phyloP scores from a whole-genome alignment of 2,888 invertebrate genomes.

The Caenorhabditis becei region DNA sequence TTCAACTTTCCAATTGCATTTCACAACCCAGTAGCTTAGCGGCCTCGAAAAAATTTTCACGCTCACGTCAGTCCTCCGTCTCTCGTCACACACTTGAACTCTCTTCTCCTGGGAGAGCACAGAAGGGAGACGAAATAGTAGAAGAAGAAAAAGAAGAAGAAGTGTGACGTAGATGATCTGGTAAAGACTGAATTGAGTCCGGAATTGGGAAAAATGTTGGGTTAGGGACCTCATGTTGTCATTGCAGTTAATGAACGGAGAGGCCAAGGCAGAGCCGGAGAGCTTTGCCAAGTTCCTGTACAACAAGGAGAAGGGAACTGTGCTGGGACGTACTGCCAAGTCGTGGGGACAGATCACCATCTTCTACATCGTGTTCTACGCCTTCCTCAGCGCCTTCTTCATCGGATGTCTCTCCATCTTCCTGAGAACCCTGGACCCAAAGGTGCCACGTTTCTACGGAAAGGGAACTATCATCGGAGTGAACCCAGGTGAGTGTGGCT shows the following conservation, averaged over 20 bases:
- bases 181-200: conserved; percentile 55
- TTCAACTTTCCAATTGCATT: neutral
- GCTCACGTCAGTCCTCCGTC: conserved; percentile 24
- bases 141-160: conserved; percentile 5
- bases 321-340: conserved; percentile 78
- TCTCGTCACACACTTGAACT: conserved; percentile 29
- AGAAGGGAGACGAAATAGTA: conserved; percentile 33
- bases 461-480: conserved; percentile 91
- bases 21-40: neutral
- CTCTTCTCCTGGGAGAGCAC: conserved; percentile 21
- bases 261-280: conserved; percentile 65
- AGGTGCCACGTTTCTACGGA: conserved; percentile 92
- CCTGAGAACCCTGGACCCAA: conserved; percentile 91
- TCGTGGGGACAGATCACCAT: conserved; percentile 89
- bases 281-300: conserved; percentile 78
- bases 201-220: conserved; percentile 9
- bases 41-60: conserved; percentile 1
- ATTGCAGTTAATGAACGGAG: conserved; percentile 80
- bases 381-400: conserved; percentile 93
- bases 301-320: conserved; percentile 78
- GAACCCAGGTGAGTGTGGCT: conserved; percentile 89
- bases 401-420: conserved; percentile 94
- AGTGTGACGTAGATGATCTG: conserved; percentile 65
- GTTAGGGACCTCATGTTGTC: neutral
- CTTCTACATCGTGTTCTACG: conserved; percentile 97